Evolutionary conservation across 2,797 vertebrate species (phyloP), one percentile per base, ranked within the genome.

Genomic region (Xiphophorus birchmanni): DNA sequence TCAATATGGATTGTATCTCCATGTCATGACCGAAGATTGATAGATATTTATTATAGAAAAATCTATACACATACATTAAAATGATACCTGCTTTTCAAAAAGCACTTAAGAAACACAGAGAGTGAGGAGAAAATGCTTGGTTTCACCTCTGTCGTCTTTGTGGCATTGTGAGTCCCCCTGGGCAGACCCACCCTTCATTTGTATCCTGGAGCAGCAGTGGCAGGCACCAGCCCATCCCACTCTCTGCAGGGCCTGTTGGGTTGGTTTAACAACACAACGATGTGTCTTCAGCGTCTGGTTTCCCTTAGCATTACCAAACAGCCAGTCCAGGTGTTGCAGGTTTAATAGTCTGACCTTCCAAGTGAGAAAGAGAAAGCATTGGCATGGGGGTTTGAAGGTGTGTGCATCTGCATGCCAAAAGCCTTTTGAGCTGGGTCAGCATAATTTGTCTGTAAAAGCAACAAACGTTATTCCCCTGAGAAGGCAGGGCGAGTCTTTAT

Each of bases 221-320:
- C 77, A 77, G 52, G 80, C 71, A 84, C 74, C 75, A 88, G 87
- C 83, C 82, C 79, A 29, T 81, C 80, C 52, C 79, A 73, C 78
- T 87, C 87, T 89, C 86, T 88, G 93, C 87, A 85, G 86, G 87
- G 88, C 92, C 92, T 91, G 91, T 93, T 83, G 42, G 87, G 58
- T 87, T 92, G 86, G 92, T 94, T 94, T 90, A 89, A 92, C 87
- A 85, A 83, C 90, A 88, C 82, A 81, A 48, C 54, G 45, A 11
- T 72, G 47, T 76, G 32, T 67, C 85, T 79, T 74, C 69, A 89
- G 83, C 76, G 83, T 84, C 83, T 87, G 80, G 77, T 86, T 88
- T 87, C 52, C 75, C 77, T 86, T 74, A 47, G 54, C 91, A 83
- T 84, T 80, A 88, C 60, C 73, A 86, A 10, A 73, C 75, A 81